These are phyloP conservation scores for Hylyphantes graminicola DNA, from an alignment of 1,140 invertebrate species.

Conservation along the genomic window DNA sequence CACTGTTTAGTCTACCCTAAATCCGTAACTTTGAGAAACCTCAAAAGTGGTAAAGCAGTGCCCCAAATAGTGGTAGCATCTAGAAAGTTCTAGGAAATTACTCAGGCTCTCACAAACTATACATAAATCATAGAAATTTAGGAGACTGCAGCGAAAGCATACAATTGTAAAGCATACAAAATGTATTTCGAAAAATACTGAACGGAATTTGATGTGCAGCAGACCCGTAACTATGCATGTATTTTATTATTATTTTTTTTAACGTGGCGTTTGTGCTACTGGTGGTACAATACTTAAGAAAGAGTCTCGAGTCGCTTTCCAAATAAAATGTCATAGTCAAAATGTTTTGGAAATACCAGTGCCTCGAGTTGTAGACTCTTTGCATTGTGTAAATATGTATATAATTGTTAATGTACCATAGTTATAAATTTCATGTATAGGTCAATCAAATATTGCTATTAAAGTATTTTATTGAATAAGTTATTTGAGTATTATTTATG, in stretches of 20 bases:
- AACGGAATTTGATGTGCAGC: conserved; percentile 46
- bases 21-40: too few species aligned
- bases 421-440: conserved; percentile 46
- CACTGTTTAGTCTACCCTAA: too few species aligned
- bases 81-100: too few species aligned
- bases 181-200: background rate
- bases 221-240: conserved; percentile 21
- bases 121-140: too few species aligned
- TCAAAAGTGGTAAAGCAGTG: too few species aligned
- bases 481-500: background rate
- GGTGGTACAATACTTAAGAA: background rate
- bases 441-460: conserved; percentile 41
- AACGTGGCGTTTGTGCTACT: conserved; percentile 14
- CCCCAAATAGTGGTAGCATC: too few species aligned
- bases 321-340: conserved; percentile 19
- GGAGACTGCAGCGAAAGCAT: conserved; percentile 23
- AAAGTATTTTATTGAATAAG: conserved; percentile 53
- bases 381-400: conserved; percentile 55
- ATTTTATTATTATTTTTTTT: conserved; percentile 1
- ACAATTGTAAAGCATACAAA: background rate
- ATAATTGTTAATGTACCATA: conserved; percentile 55
- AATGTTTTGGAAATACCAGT: conserved; percentile 26
- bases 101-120: too few species aligned
- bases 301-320: background rate
- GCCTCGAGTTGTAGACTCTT: conserved; percentile 33